A percentile compares a stretch with the other conserved stretches of the same genome.
Conservation (phyloP, 2,797 vertebrate species). For the Hypotaenidia okinawae region DNA sequence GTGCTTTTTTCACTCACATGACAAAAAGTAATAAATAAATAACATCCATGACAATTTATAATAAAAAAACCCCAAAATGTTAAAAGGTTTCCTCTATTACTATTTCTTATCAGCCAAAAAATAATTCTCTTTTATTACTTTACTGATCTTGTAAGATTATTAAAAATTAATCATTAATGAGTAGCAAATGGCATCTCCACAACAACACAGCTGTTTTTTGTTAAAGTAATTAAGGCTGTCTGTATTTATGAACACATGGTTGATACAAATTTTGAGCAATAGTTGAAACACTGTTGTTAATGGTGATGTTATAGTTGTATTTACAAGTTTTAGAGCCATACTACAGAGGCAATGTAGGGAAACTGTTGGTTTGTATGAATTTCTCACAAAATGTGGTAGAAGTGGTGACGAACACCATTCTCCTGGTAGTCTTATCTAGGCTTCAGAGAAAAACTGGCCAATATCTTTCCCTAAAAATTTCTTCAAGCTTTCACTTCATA, state of each 20-base stretch:
- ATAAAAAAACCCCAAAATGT: background rate
- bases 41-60: background rate
- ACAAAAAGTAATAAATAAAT: background rate
- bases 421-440: background rate
- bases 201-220: conserved; percentile 60
- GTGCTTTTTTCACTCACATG: background rate
- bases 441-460: background rate
- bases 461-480: background rate
- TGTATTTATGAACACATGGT: conserved; percentile 38
- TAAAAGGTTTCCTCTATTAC: conserved; percentile 27
- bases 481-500: background rate
- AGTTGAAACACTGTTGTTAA: conserved; percentile 58
- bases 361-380: background rate
- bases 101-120: conserved; percentile 43
- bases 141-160: conserved; percentile 30
- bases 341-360: background rate
- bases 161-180: conserved; percentile 65
- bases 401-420: background rate
- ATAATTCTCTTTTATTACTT: conserved; percentile 55
- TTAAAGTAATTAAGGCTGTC: conserved; percentile 62
- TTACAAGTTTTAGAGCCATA: conserved; percentile 23
- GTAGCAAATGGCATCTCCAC: conserved; percentile 38
- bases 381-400: background rate
- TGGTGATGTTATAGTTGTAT: conserved; percentile 3
- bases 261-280: conserved; percentile 58